These are phyloP conservation scores for Cydia amplana DNA, from an alignment of 1,140 invertebrate genomes.

Conservation along the genomic window DNA sequence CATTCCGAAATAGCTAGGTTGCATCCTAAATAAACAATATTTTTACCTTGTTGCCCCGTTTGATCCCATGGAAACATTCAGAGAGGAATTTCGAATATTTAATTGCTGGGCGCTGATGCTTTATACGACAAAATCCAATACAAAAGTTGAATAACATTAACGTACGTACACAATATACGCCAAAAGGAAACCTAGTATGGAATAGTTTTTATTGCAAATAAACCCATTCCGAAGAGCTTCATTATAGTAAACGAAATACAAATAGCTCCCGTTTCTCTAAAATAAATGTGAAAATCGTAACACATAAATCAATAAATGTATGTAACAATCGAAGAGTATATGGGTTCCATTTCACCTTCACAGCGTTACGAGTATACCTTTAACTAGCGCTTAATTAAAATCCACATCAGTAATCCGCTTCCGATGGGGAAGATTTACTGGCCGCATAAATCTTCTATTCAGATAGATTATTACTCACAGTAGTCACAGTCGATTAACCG, in stretches of 20 bases:
- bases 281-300: too few species aligned
- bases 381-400: slow-evolving; percentile 20
- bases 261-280: too few species aligned
- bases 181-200: too few species aligned
- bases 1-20: background rate
- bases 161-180: too few species aligned
- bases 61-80: background rate
- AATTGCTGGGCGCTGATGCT: background rate
- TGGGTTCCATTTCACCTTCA: background rate
- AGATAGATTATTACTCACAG: slow-evolving; percentile 22
- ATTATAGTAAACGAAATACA: too few species aligned
- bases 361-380: background rate
- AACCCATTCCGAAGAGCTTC: too few species aligned
- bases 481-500: slow-evolving; percentile 17
- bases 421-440: slow-evolving; percentile 16
- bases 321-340: too few species aligned
- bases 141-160: background rate
- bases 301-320: too few species aligned
- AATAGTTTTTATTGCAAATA: too few species aligned
- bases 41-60: slow-evolving; percentile 8
- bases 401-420: slow-evolving; percentile 24
- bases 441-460: slow-evolving; percentile 26
- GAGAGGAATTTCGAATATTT: slow-evolving; percentile 11
- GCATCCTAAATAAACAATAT: background rate
- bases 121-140: background rate